Conservation (phyloP, 1,140 invertebrate genomes). For the Calosoma granatense region DNA sequence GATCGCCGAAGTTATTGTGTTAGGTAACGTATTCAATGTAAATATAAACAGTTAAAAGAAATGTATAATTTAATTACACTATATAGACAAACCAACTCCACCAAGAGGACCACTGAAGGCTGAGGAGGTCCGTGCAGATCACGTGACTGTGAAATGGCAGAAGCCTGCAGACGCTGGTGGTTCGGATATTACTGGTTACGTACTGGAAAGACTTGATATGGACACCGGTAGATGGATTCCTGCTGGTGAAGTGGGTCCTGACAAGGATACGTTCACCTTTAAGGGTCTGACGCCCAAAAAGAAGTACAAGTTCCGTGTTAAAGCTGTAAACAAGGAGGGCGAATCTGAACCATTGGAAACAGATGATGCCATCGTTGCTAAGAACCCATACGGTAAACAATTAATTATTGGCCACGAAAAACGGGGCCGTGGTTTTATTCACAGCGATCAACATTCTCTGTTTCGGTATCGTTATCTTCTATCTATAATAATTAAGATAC, state of each 20-base stretch:
- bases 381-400: constrained; percentile 85
- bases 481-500: background rate
- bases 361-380: constrained; percentile 76
- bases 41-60: background rate
- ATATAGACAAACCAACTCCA: constrained; percentile 68
- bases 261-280: constrained; percentile 73
- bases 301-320: constrained; percentile 97
- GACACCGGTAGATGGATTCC: constrained; percentile 88
- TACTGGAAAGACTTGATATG: constrained; percentile 94
- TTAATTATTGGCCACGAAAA: constrained; percentile 8
- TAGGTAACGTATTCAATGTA: constrained; percentile 45
- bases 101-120: constrained; percentile 79
- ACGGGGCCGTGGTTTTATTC: background rate
- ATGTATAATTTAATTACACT: background rate
- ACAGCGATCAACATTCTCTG: background rate
- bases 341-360: constrained; percentile 93
- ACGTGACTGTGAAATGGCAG: constrained; percentile 91
- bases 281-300: constrained; percentile 92
- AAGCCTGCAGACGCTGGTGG: constrained; percentile 91
- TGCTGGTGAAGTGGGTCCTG: constrained; percentile 78
- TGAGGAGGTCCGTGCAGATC: constrained; percentile 79
- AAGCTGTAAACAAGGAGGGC: constrained; percentile 97
- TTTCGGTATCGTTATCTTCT: background rate
- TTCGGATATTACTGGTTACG: constrained; percentile 86
- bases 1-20: constrained; percentile 74